phyloP scores from a whole-genome alignment of 1,140 invertebrate genomes.

The Musca domestica region DNA sequence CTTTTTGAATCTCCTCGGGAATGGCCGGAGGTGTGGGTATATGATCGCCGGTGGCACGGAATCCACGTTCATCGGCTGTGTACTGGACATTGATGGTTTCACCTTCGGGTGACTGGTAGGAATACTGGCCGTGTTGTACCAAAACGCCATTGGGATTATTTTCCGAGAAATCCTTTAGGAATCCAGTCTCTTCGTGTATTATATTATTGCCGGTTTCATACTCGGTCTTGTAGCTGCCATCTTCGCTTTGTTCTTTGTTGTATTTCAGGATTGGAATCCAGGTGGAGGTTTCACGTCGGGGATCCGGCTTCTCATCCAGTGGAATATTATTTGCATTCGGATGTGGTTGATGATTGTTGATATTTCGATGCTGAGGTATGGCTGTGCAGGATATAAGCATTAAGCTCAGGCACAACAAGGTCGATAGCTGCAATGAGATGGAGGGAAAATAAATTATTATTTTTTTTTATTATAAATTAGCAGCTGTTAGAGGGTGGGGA shows the following conservation, averaged over 20 bases:
- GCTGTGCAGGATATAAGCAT: conserved; percentile 27
- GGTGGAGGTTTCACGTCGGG: conserved; percentile 60
- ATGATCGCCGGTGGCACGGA: conserved; percentile 76
- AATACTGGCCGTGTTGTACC: conserved; percentile 78
- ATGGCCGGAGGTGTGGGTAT: conserved; percentile 82
- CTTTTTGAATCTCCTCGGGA: conserved; percentile 76
- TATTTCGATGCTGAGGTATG: conserved; percentile 39
- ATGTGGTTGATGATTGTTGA: conserved; percentile 37
- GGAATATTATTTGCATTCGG: conserved; percentile 43
- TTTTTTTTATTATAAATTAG: too few species aligned
- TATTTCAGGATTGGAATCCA: conserved; percentile 75
- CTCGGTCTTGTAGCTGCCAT: conserved; percentile 76
- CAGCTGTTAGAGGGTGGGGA: too few species aligned
- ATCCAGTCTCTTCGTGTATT: conserved; percentile 76
- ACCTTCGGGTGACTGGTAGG: conserved; percentile 76
- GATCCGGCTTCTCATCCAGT: conserved; percentile 43
- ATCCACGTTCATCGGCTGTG: conserved; percentile 70
- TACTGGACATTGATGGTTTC: conserved; percentile 54
- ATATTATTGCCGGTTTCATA: conserved; percentile 87
- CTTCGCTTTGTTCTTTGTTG: conserved; percentile 75
- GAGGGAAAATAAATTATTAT: too few species aligned
- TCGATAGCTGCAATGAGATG: not conserved
- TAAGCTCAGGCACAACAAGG: conserved; percentile 21
- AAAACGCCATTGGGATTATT: conserved; percentile 63
- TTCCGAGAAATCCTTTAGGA: conserved; percentile 69